Evolutionary conservation across 1,140 invertebrate genomes (phyloP).

Genomic region (Drosophila santomea): DNA sequence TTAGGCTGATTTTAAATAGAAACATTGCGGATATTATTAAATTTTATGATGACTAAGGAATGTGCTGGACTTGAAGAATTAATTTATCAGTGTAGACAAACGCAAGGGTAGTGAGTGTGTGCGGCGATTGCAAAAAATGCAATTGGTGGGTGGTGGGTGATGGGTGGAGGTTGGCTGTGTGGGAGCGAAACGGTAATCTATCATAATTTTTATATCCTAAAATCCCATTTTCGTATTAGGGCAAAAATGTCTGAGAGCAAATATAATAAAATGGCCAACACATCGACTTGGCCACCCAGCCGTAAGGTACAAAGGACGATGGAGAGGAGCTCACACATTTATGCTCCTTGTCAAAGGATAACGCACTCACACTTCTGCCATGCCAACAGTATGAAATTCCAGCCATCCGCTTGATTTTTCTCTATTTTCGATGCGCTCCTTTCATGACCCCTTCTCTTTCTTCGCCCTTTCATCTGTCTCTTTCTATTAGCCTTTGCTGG

Average conservation of each 20-base stretch:
- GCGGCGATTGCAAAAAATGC: slow-evolving; percentile 11
- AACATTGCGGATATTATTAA: not conserved
- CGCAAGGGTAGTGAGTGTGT: not conserved
- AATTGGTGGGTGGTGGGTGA: slow-evolving; percentile 10
- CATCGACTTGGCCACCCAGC: slow-evolving; percentile 56
- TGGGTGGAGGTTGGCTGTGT: slow-evolving; percentile 12
- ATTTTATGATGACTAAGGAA: not conserved
- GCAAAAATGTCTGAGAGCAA: slow-evolving; percentile 83
- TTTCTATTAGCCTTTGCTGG: slow-evolving; percentile 45
- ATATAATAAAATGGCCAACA: slow-evolving; percentile 82
- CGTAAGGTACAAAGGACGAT: slow-evolving; percentile 17
- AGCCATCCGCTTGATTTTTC: slow-evolving; percentile 72
- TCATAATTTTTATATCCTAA: slow-evolving; percentile 85
- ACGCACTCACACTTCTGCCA: slow-evolving; percentile 65
- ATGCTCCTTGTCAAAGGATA: slow-evolving; percentile 80
- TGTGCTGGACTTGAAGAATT: no score
- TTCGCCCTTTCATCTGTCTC: not conserved
- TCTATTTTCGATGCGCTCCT: slow-evolving; percentile 56
- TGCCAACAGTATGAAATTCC: slow-evolving; percentile 73
- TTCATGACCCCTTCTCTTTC: not conserved
- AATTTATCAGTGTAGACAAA: slow-evolving; percentile 10
- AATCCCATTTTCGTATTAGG: slow-evolving; percentile 84
- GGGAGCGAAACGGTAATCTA: slow-evolving; percentile 78
- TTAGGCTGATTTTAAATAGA: not conserved
- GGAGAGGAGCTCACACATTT: slow-evolving; percentile 48